Evolutionary conservation across 2,113 vertebrate species (phyloP).

Genomic region (Ageneiosus marmoratus): DNA sequence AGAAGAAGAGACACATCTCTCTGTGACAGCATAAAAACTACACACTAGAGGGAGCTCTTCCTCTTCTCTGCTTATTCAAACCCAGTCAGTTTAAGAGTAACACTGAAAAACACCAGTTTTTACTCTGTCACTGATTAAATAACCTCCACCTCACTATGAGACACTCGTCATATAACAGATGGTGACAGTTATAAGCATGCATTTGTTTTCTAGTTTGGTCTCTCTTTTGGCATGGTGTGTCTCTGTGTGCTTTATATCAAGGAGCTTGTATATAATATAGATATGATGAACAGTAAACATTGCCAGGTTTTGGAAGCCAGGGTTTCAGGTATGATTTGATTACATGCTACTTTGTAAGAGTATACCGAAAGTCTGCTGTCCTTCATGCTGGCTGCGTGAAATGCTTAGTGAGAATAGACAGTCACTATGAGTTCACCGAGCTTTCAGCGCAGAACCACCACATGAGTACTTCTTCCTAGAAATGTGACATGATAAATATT

Average conservation of each 20-base stretch:
- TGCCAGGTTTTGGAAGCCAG: background rate
- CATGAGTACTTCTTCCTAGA: constrained; percentile 16
- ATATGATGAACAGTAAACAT: background rate
- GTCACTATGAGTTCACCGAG: background rate
- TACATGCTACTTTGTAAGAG: background rate
- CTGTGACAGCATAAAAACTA: background rate
- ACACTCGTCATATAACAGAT: constrained; percentile 35
- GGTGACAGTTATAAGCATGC: constrained; percentile 7
- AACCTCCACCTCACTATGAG: constrained; percentile 27
- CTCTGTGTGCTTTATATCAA: background rate
- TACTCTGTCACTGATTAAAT: constrained; percentile 20
- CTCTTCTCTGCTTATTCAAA: constrained; percentile 19
- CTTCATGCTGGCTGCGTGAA: constrained; percentile 8
- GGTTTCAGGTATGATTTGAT: background rate
- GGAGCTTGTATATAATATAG: background rate
- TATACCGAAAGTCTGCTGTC: background rate
- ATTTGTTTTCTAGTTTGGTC: constrained; percentile 22
- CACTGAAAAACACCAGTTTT: background rate
- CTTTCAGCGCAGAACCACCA: background rate
- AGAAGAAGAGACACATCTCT: background rate
- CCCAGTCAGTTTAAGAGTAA: background rate
- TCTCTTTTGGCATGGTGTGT: background rate
- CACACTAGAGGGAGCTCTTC: constrained; percentile 48
- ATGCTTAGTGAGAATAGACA: constrained; percentile 22
- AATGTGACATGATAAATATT: constrained; percentile 2